Conservation (phyloP, 2,797 vertebrate species). For the Apodemus agrarius region DNA sequence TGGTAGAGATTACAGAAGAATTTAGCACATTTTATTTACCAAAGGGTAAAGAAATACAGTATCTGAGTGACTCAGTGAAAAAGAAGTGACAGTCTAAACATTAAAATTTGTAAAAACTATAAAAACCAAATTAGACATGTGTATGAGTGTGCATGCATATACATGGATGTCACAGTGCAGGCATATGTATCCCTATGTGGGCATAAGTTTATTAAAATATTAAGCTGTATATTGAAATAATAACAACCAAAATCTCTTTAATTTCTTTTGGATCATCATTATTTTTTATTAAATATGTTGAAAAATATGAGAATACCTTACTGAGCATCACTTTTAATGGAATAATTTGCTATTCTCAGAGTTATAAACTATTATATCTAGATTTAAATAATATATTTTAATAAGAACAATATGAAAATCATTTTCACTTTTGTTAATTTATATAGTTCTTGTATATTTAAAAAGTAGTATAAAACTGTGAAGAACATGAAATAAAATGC, state of each 20-base stretch:
- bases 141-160: neutral
- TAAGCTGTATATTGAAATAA: neutral
- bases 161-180: neutral
- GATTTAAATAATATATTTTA: neutral
- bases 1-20: neutral
- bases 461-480: constrained; percentile 2
- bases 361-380: neutral
- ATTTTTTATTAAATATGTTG: neutral
- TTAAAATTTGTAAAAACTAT: neutral
- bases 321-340: neutral
- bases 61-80: constrained; percentile 28
- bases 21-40: constrained; percentile 26
- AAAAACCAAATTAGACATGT: neutral
- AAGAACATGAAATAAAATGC: neutral
- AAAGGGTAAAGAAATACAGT: neutral
- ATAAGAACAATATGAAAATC: neutral
- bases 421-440: constrained; percentile 12
- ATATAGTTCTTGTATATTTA: neutral
- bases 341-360: neutral
- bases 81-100: neutral
- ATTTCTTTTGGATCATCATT: neutral
- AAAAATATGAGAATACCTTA: neutral
- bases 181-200: neutral
- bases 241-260: neutral
- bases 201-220: neutral